These are phyloP conservation scores for Corydoras sp. DNA, from an alignment of 2,113 vertebrate genomes.

Conservation along the genomic window DNA sequence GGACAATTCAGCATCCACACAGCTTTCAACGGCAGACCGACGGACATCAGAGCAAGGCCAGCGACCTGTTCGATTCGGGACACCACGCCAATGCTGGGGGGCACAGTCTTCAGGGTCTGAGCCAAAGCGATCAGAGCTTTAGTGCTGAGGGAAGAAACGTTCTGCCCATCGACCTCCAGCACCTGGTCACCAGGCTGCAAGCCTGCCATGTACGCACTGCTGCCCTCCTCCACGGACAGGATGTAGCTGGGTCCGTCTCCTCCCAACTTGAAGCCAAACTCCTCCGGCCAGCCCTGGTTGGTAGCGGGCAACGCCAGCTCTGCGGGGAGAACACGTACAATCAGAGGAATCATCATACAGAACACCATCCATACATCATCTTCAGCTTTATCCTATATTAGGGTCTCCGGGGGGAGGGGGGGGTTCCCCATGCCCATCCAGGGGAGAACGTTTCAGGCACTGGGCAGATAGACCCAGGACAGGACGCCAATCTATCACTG, in stretches of 20 bases:
- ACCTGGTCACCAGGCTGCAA: conserved; percentile 87
- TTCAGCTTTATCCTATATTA: too few relatives aligned
- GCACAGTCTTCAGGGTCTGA: conserved; percentile 75
- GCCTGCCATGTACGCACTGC: conserved; percentile 82
- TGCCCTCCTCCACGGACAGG: conserved; percentile 84
- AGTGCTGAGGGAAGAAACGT: conserved; percentile 75
- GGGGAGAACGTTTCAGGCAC: too few relatives aligned
- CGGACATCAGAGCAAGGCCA: background rate
- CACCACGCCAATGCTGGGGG: conserved; percentile 91
- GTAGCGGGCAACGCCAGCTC: conserved; percentile 63
- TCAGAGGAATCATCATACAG: background rate
- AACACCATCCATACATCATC: too few relatives aligned
- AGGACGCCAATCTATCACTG: too few relatives aligned
- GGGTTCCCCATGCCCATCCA: too few relatives aligned
- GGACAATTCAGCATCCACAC: too few relatives aligned
- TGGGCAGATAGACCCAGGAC: too few relatives aligned
- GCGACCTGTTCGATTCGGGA: conserved; percentile 73
- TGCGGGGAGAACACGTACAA: background rate
- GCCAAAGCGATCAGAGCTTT: conserved; percentile 75
- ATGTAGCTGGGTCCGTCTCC: conserved; percentile 90
- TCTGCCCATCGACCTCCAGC: conserved; percentile 89
- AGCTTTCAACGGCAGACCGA: background rate
- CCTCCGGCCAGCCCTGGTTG: conserved; percentile 93
- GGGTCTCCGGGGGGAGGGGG: too few relatives aligned
- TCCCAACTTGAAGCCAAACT: conserved; percentile 85